Evolutionary conservation across 2,888 invertebrate species (phyloP).

Genomic region (Dicranocentrus wangi): DNA sequence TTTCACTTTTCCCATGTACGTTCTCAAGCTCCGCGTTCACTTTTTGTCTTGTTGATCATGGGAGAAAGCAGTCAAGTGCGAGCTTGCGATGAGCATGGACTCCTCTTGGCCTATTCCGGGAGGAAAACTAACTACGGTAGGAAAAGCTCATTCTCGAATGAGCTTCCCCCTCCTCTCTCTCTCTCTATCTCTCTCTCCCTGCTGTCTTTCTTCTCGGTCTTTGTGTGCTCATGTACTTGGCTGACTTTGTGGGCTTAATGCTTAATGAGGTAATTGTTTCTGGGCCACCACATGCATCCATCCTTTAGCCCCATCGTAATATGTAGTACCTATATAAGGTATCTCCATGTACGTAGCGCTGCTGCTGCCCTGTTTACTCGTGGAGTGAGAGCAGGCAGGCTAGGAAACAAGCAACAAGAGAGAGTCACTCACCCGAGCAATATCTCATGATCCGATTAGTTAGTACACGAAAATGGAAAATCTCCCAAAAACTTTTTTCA

Average conservation of each 20-base stretch:
- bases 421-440: constrained; percentile 23
- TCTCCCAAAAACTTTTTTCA: neutral
- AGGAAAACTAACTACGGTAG: no score
- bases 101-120: neutral
- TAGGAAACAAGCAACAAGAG: neutral
- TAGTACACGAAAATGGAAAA: constrained; percentile 1
- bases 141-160: no score
- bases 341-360: no score
- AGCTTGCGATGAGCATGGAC: neutral
- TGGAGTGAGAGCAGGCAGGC: neutral
- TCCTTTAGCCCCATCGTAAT: neutral
- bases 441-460: constrained; percentile 36
- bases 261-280: constrained; percentile 47
- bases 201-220: no score
- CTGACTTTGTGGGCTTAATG: neutral
- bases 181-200: no score
- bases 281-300: neutral
- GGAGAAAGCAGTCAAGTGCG: constrained; percentile 14
- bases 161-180: no score
- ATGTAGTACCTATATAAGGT: no score
- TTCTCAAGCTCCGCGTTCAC: no score
- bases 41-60: constrained; percentile 7
- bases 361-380: no score
- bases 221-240: constrained; percentile 17
- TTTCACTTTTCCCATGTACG: no score